These are phyloP conservation scores for Gallinago stenura DNA, from an alignment of 2,797 vertebrate genomes.

Conservation along the genomic window DNA sequence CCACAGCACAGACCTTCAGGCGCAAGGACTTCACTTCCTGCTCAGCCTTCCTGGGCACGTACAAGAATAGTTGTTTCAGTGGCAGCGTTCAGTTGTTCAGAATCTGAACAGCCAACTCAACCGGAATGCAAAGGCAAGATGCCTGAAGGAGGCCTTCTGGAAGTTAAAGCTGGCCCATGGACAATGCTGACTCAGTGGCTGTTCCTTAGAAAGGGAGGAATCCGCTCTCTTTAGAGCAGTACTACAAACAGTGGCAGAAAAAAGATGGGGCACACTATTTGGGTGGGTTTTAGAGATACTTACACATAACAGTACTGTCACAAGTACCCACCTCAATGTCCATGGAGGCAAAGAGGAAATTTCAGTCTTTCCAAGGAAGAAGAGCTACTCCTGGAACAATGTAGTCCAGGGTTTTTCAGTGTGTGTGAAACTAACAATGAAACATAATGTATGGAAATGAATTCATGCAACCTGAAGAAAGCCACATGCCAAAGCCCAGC, in stretches of 20 bases:
- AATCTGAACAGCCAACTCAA: not conserved
- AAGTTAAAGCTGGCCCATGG: not conserved
- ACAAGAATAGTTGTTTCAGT: not conserved
- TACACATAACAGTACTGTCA: not conserved
- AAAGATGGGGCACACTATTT: not conserved
- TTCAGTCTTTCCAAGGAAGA: not conserved
- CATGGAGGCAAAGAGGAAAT: not conserved
- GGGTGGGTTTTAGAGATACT: not conserved
- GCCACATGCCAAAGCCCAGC: not conserved
- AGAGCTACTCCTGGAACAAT: not conserved
- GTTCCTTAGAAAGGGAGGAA: not conserved
- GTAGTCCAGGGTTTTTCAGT: not conserved
- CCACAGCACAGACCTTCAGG: not conserved
- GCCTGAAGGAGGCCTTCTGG: not conserved
- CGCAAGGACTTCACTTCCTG: not conserved
- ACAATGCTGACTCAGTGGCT: not conserved
- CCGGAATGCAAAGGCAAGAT: not conserved
- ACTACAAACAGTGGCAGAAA: not conserved
- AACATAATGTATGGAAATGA: not conserved
- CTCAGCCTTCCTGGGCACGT: not conserved
- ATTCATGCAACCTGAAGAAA: not conserved
- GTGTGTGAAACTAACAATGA: not conserved
- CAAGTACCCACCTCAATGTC: not conserved
- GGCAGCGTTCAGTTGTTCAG: not conserved
- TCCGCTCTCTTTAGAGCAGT: not conserved